phyloP scores from a whole-genome alignment of 2,888 invertebrate genomes.

The Leptodirus hochenwartii region DNA sequence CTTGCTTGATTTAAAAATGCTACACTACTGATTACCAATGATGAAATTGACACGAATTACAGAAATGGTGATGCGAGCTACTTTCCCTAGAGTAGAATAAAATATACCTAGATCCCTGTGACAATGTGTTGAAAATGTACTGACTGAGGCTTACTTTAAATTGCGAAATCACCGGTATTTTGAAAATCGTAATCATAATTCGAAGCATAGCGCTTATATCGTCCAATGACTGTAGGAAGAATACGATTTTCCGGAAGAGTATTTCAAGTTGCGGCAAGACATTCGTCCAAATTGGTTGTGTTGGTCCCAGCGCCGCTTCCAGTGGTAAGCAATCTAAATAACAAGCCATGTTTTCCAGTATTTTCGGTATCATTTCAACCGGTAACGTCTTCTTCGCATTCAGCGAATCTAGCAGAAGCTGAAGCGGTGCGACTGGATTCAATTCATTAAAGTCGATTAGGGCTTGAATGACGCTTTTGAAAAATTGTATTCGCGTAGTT shows the following conservation, averaged over 20 bases:
- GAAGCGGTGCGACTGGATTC: conserved; percentile 86
- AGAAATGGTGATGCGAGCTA: no score
- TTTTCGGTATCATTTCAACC: conserved; percentile 49
- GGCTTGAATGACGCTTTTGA: conserved; percentile 85
- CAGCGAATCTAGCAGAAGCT: conserved; percentile 69
- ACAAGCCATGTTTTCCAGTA: conserved; percentile 79
- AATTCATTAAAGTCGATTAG: conserved; percentile 91
- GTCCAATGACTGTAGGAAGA: conserved; percentile 49
- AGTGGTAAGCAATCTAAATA: conserved; percentile 86
- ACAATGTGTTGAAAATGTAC: no score
- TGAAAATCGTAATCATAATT: conserved; percentile 61
- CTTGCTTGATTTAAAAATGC: no score
- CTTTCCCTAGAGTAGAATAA: no score
- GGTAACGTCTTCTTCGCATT: conserved; percentile 62
- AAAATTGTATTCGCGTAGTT: conserved; percentile 57
- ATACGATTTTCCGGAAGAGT: conserved; percentile 59
- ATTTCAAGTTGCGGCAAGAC: conserved; percentile 75
- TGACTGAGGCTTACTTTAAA: conserved; percentile 50
- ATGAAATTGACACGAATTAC: no score
- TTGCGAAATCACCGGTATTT: conserved; percentile 66
- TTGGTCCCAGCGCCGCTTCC: conserved; percentile 50
- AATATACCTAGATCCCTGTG: no score
- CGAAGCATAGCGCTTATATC: conserved; percentile 53
- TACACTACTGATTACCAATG: no score
- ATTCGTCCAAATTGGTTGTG: conserved; percentile 57